These are phyloP conservation scores for Cottoperca gobio DNA, from an alignment of 2,797 vertebrate species.

Conservation along the genomic window DNA sequence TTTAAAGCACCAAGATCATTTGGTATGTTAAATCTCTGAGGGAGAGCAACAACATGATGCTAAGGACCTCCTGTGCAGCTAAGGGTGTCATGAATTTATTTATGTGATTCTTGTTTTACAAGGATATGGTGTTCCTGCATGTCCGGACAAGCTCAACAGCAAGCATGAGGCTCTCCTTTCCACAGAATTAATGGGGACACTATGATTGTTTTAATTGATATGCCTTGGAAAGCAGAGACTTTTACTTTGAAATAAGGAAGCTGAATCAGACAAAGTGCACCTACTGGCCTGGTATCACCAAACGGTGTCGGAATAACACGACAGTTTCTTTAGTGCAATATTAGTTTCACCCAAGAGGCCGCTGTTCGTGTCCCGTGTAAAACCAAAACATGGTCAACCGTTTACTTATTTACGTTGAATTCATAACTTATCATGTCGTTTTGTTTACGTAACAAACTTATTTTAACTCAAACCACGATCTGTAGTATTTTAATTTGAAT, in stretches of 20 bases:
- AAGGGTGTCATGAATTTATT: conserved; percentile 74
- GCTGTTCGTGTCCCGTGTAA: no score
- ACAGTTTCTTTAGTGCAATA: no score
- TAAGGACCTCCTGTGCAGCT: conserved; percentile 62
- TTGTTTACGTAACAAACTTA: no score
- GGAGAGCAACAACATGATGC: conserved; percentile 64
- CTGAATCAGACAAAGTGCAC: not conserved
- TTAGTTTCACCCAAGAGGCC: no score
- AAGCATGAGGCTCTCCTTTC: conserved; percentile 16
- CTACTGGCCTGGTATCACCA: not conserved
- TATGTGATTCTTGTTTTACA: conserved; percentile 70
- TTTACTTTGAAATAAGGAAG: conserved; percentile 26
- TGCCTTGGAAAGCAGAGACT: conserved; percentile 14
- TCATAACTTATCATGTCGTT: no score
- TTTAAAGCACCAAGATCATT: conserved; percentile 65
- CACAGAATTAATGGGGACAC: conserved; percentile 32
- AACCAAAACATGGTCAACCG: no score
- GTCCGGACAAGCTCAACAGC: conserved; percentile 47
- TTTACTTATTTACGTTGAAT: no score
- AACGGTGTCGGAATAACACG: no score
- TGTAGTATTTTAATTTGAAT: no score
- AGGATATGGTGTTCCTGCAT: conserved; percentile 50
- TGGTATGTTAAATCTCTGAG: conserved; percentile 58
- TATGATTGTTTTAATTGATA: conserved; percentile 15
- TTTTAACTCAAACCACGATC: no score